Conservation (phyloP, 53 echinoderm and acorn worm genomes). For the Zoroaster sp. region DNA sequence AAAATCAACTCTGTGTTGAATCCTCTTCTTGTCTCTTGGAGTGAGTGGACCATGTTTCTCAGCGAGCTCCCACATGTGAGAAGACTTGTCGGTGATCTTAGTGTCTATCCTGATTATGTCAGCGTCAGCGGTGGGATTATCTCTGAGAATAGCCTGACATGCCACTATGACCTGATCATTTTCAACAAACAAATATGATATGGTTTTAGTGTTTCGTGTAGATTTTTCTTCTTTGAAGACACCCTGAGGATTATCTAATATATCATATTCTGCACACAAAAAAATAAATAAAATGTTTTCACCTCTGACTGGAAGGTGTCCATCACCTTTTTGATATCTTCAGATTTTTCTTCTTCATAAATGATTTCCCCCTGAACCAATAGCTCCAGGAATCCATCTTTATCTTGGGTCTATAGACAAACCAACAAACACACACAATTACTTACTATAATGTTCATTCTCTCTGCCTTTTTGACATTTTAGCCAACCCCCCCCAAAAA, state of each 20-base stretch:
- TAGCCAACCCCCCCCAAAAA: too few species aligned
- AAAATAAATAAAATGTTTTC: too few species aligned
- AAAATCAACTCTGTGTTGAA: conserved; percentile 74
- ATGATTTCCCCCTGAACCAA: conserved; percentile 74
- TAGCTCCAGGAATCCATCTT: conserved; percentile 78
- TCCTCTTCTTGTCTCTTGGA: conserved; percentile 44
- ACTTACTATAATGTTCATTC: too few species aligned
- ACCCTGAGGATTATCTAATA: too few species aligned
- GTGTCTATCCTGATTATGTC: conserved; percentile 68
- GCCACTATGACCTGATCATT: conserved; percentile 84
- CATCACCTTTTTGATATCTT: conserved; percentile 69
- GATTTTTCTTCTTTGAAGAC: too few species aligned
- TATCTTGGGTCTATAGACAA: conserved; percentile 67
- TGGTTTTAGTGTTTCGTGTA: too few species aligned
- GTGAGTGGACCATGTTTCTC: conserved; percentile 56
- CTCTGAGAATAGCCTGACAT: conserved; percentile 66
- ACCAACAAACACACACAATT: background rate
- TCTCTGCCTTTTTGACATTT: too few species aligned
- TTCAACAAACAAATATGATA: too few species aligned
- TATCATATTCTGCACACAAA: too few species aligned
- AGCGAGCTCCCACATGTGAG: conserved; percentile 24
- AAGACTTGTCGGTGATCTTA: conserved; percentile 57
- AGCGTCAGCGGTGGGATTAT: conserved; percentile 63
- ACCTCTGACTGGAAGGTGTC: conserved; percentile 91
- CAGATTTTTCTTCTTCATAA: conserved; percentile 87